Evolutionary conservation across 2,888 invertebrate genomes (phyloP).

Genomic region (Mystacides longicornis): DNA sequence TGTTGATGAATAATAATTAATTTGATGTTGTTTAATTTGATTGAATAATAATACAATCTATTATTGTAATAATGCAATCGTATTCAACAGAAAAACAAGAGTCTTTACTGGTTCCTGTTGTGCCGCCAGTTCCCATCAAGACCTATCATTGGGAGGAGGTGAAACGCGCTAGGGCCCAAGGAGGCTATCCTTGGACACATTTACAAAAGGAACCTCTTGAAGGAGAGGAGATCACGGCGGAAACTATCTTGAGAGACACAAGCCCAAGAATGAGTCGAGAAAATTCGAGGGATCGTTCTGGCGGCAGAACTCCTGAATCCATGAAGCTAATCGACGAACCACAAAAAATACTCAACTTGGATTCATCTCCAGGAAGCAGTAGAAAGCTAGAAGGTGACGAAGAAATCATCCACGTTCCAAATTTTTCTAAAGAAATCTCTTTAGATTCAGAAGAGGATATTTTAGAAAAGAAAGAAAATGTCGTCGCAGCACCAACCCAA

Average conservation of each 20-base stretch:
- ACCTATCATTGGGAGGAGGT: constrained; percentile 80
- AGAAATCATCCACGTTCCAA: constrained; percentile 39
- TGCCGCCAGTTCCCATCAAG: constrained; percentile 63
- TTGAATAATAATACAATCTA: not conserved
- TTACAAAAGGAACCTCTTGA: constrained; percentile 58
- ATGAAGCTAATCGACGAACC: constrained; percentile 32
- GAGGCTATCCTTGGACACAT: constrained; percentile 77
- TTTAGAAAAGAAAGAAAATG: constrained; percentile 37
- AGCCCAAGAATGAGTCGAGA: constrained; percentile 37
- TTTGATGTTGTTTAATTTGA: constrained; percentile 3
- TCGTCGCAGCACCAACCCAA: constrained; percentile 27
- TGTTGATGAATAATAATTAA: not conserved
- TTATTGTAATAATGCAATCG: constrained; percentile 25
- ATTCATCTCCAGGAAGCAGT: constrained; percentile 47
- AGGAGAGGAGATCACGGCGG: constrained; percentile 44
- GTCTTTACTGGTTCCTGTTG: constrained; percentile 54
- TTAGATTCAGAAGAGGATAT: constrained; percentile 45
- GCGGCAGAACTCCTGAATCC: constrained; percentile 30
- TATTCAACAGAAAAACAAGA: constrained; percentile 48
- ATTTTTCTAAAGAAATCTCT: constrained; percentile 45
- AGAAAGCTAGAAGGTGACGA: constrained; percentile 43
- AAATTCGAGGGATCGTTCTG: constrained; percentile 46
- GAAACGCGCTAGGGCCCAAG: constrained; percentile 58
- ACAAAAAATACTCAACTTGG: constrained; percentile 44
- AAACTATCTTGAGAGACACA: constrained; percentile 44